Conservation (phyloP, 2,113 vertebrate genomes). For the Arizona elegans region DNA sequence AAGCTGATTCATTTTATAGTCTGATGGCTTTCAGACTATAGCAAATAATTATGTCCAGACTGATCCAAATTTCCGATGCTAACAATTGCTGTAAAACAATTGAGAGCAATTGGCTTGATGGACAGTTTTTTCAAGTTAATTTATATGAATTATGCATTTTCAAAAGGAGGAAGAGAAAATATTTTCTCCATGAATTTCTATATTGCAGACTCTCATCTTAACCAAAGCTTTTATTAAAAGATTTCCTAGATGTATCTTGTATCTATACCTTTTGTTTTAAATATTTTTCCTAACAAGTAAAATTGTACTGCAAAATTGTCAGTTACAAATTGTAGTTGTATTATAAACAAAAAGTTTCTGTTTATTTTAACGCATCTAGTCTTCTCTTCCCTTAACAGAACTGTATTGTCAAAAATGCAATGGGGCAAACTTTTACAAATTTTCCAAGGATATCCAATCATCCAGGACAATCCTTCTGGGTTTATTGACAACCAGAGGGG, state of each 20-base stretch:
- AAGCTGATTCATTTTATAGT: background rate
- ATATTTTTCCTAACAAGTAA: background rate
- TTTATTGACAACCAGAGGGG: background rate
- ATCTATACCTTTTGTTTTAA: background rate
- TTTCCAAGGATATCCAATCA: background rate
- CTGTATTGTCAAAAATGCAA: background rate
- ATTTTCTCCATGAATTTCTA: background rate
- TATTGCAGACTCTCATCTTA: background rate
- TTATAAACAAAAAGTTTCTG: background rate
- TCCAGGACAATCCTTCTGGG: background rate
- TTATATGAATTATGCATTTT: background rate
- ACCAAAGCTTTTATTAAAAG: background rate
- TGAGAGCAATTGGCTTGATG: background rate
- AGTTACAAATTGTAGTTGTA: background rate
- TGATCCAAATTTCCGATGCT: background rate
- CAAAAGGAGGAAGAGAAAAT: background rate
- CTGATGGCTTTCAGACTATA: background rate
- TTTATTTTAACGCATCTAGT: background rate
- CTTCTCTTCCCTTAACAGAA: background rate
- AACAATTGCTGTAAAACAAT: background rate
- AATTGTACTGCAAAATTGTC: background rate
- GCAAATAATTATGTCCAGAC: background rate
- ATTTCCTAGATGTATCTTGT: background rate
- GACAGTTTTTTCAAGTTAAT: background rate
- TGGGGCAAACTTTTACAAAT: background rate